Percentiles rank a stretch among this genome's conserved stretches.
Evolutionary conservation across 2,113 vertebrate genomes (phyloP).

Genomic region (Ammodytes marinus): DNA sequence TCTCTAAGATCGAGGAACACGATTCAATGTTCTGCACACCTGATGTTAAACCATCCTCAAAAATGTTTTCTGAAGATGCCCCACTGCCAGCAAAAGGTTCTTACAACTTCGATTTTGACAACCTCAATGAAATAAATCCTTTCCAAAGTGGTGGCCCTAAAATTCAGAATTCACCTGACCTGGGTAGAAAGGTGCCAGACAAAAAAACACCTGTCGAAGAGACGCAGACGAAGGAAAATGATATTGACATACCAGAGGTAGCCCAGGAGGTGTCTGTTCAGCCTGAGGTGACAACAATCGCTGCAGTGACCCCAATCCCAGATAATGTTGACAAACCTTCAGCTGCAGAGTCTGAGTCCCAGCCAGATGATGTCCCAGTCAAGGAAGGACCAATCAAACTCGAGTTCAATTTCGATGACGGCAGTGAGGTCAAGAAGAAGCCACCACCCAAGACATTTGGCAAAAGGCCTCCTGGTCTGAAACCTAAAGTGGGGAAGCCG

Average conservation of each 20-base stretch:
- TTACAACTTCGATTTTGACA: conserved; percentile 77
- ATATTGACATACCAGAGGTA: conserved; percentile 4
- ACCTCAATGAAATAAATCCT: conserved; percentile 71
- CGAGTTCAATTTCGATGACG: conserved; percentile 88
- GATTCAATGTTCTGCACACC: conserved; percentile 21
- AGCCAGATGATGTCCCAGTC: background rate
- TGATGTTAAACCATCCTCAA: conserved; percentile 34
- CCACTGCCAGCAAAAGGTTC: conserved; percentile 52
- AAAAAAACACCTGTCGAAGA: background rate
- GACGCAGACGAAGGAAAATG: background rate
- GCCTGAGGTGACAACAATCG: conserved; percentile 42
- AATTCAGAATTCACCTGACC: conserved; percentile 72
- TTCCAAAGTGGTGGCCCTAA: conserved; percentile 75
- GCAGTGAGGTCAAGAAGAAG: conserved; percentile 68
- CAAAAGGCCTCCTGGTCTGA: conserved; percentile 77
- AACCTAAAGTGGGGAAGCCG: conserved; percentile 71
- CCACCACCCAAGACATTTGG: conserved; percentile 84
- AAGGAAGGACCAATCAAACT: conserved; percentile 79
- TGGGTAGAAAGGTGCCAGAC: conserved; percentile 32
- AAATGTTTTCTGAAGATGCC: conserved; percentile 37
- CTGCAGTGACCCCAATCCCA: conserved; percentile 32
- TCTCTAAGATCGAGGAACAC: conserved; percentile 1
- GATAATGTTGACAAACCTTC: background rate
- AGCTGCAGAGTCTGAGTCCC: background rate
- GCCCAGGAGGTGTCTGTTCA: conserved; percentile 21